Evolutionary conservation across 2,888 invertebrate genomes (phyloP).

Genomic region (Cotesia congregata): DNA sequence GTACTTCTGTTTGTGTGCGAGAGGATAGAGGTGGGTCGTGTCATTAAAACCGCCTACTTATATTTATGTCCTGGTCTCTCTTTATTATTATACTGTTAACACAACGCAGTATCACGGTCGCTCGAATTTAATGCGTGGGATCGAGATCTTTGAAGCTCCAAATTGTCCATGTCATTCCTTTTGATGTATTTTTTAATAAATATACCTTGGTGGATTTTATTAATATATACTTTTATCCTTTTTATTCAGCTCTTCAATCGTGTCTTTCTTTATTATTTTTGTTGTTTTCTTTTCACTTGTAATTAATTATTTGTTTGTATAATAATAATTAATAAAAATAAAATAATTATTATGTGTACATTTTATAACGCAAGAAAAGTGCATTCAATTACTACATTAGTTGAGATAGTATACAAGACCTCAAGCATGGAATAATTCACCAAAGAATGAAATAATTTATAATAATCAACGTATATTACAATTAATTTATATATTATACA

Average conservation of each 20-base stretch:
- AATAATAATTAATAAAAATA: not conserved
- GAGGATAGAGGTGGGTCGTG: constrained; percentile 27
- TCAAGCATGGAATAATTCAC: not conserved
- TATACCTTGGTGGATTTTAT: not conserved
- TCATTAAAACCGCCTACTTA: constrained; percentile 35
- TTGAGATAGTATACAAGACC: constrained; percentile 17
- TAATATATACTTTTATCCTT: not conserved
- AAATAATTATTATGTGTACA: not conserved
- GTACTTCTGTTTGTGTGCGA: not conserved
- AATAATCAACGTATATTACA: constrained; percentile 17
- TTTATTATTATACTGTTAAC: constrained; percentile 9
- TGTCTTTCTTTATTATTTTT: not conserved
- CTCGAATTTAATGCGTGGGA: constrained; percentile 26
- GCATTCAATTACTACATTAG: constrained; percentile 19
- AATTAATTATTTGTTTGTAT: not conserved
- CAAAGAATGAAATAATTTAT: constrained; percentile 13
- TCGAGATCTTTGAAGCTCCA: not conserved
- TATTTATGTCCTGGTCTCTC: constrained; percentile 15
- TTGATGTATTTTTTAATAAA: not conserved
- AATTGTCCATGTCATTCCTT: not conserved
- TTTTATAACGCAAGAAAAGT: constrained; percentile 9
- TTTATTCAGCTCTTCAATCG: not conserved
- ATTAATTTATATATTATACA: constrained; percentile 7
- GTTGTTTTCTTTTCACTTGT: not conserved
- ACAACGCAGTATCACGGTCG: constrained; percentile 8